phyloP scores from a whole-genome alignment of 2,888 invertebrate species.

The Spodoptera littoralis region DNA sequence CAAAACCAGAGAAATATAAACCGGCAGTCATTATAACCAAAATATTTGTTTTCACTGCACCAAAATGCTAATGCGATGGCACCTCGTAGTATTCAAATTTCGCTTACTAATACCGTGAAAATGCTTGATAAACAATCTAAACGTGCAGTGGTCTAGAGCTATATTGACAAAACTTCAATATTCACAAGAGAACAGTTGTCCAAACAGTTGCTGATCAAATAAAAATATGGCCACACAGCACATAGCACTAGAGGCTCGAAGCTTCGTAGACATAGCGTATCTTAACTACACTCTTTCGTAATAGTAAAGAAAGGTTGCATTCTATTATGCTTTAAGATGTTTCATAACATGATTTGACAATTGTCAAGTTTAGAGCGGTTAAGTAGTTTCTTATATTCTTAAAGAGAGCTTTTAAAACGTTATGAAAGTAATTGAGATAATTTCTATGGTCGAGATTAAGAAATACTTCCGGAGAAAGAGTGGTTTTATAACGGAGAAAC shows the following conservation, averaged over 20 bases:
- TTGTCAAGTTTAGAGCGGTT: slow-evolving; percentile 25
- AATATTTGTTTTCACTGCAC: slow-evolving; percentile 5
- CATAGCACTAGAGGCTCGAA: slow-evolving; percentile 10
- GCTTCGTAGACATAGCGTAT: slow-evolving; percentile 41
- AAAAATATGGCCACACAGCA: slow-evolving; percentile 51
- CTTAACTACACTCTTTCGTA: slow-evolving; percentile 42
- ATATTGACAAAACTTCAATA: slow-evolving; percentile 49
- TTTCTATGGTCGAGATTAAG: too few relatives aligned
- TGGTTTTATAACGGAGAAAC: too few relatives aligned
- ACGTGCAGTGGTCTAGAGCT: slow-evolving; percentile 16
- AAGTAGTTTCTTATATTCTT: too few relatives aligned
- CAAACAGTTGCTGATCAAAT: slow-evolving; percentile 55
- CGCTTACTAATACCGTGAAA: slow-evolving; percentile 15
- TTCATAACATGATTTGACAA: slow-evolving; percentile 47
- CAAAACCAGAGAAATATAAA: slow-evolving; percentile 1
- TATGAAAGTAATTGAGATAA: too few relatives aligned
- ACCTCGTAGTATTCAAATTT: slow-evolving; percentile 17
- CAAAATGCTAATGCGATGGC: slow-evolving; percentile 1
- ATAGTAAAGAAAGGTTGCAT: slow-evolving; percentile 49
- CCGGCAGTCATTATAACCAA: neutral
- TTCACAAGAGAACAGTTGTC: slow-evolving; percentile 60
- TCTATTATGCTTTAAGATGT: slow-evolving; percentile 44
- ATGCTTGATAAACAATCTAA: slow-evolving; percentile 16
- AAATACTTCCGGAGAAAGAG: too few relatives aligned
- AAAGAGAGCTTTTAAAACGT: too few relatives aligned